These are phyloP conservation scores for Anser cygnoides DNA, from an alignment of 2,113 vertebrate genomes.

Conservation along the genomic window DNA sequence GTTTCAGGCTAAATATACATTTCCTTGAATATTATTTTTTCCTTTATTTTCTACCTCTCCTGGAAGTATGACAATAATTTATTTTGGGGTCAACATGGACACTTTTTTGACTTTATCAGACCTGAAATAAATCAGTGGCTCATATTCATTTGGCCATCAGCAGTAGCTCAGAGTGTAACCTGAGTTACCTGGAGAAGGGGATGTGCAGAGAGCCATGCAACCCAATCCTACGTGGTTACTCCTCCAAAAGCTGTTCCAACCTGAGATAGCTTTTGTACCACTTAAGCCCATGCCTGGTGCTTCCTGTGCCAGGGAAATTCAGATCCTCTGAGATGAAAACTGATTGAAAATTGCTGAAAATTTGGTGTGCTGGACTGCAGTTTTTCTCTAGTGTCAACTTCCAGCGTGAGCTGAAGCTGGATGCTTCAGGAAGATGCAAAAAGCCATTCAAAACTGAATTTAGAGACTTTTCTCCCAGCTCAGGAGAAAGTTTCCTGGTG, in stretches of 20 bases:
- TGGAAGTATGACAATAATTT: not conserved
- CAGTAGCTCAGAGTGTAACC: not conserved
- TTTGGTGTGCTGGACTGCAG: not conserved
- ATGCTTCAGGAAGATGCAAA: not conserved
- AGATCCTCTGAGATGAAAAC: not conserved
- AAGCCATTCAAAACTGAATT: not conserved
- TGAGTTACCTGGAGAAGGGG: not conserved
- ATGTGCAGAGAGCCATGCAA: rapidly evolving
- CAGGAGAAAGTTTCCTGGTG: not conserved
- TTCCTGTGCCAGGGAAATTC: not conserved
- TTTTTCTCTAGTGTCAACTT: not conserved
- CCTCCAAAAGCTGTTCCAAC: not conserved
- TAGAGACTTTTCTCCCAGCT: not conserved
- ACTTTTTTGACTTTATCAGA: not conserved
- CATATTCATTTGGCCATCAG: not conserved
- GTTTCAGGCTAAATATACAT: not conserved
- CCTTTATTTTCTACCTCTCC: not conserved
- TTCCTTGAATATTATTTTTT: not conserved
- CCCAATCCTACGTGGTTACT: not conserved
- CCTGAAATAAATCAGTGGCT: not conserved
- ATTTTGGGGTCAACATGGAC: not conserved
- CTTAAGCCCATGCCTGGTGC: not conserved
- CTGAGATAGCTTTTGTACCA: not conserved
- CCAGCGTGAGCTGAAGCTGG: not conserved
- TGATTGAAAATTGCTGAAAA: not conserved